Conservation (phyloP, 2,888 invertebrate species). For the Papilio demoleus region DNA sequence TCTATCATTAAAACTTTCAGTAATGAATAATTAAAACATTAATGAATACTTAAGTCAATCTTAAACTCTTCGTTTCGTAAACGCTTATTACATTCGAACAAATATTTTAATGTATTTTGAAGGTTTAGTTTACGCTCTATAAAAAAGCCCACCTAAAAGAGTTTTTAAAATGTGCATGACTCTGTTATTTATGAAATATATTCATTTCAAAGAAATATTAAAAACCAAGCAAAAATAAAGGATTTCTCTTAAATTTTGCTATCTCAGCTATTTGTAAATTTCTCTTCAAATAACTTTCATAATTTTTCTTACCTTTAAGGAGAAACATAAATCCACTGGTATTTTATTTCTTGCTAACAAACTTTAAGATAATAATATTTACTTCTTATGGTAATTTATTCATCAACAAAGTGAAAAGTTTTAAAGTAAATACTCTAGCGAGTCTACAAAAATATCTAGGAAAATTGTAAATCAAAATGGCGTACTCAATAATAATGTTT, state of each 20-base stretch:
- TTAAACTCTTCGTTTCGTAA: too few relatives aligned
- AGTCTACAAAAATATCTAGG: neutral
- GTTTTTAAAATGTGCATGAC: too few relatives aligned
- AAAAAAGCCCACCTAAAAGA: too few relatives aligned
- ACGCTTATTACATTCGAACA: too few relatives aligned
- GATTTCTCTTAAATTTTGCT: conserved; percentile 7
- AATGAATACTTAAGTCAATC: too few relatives aligned
- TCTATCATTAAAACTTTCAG: too few relatives aligned
- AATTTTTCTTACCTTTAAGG: conserved; percentile 24
- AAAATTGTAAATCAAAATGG: neutral
- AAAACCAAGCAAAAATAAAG: conserved; percentile 18
- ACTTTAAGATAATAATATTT: conserved; percentile 34
- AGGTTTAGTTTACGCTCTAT: too few relatives aligned
- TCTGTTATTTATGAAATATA: neutral
- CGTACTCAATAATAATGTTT: neutral
- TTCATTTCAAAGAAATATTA: conserved; percentile 5
- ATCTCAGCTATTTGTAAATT: conserved; percentile 30
- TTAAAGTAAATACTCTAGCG: conserved; percentile 13
- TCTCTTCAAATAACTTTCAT: conserved; percentile 21
- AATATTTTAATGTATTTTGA: too few relatives aligned
- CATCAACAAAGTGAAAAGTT: conserved; percentile 19
- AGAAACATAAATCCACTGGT: conserved; percentile 31
- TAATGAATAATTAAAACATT: too few relatives aligned
- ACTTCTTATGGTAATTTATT: conserved; percentile 23
- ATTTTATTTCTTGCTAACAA: conserved; percentile 35